These are phyloP conservation scores for Abrostola tripartita DNA, from an alignment of 2,888 invertebrate genomes.

Conservation along the genomic window DNA sequence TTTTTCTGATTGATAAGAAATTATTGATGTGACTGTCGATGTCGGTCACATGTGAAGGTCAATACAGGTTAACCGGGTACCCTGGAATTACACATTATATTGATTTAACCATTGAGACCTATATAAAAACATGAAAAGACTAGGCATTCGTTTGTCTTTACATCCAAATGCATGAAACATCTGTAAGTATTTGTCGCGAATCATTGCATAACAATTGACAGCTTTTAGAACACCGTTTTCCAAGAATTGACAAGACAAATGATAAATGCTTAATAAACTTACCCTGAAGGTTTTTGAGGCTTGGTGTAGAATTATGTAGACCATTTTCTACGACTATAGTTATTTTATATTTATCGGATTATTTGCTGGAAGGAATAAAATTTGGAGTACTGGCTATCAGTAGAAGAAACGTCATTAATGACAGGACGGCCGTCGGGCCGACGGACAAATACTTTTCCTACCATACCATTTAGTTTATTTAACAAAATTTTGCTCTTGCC, in stretches of 20 bases:
- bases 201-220: slow-evolving; percentile 80
- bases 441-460: neutral
- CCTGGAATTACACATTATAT: neutral
- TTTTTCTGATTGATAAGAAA: slow-evolving; percentile 51
- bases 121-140: neutral
- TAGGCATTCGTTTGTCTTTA: neutral
- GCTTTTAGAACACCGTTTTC: slow-evolving; percentile 33
- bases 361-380: slow-evolving; percentile 52
- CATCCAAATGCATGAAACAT: neutral
- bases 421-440: neutral
- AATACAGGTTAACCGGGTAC: slow-evolving; percentile 49
- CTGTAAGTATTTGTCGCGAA: slow-evolving; percentile 10
- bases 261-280: slow-evolving; percentile 57
- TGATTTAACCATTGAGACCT: neutral
- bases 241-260: slow-evolving; percentile 15
- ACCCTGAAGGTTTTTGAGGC: slow-evolving; percentile 81
- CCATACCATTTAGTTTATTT: too few species aligned
- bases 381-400: slow-evolving; percentile 69
- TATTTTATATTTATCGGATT: slow-evolving; percentile 49
- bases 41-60: slow-evolving; percentile 83
- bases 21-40: slow-evolving; percentile 60
- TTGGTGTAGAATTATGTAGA: slow-evolving; percentile 81
- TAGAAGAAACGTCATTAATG: slow-evolving; percentile 30
- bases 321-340: slow-evolving; percentile 66
- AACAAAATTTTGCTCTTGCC: neutral